Conservation (phyloP, 2,888 invertebrate genomes). For the Dermolepida albohirtum region DNA sequence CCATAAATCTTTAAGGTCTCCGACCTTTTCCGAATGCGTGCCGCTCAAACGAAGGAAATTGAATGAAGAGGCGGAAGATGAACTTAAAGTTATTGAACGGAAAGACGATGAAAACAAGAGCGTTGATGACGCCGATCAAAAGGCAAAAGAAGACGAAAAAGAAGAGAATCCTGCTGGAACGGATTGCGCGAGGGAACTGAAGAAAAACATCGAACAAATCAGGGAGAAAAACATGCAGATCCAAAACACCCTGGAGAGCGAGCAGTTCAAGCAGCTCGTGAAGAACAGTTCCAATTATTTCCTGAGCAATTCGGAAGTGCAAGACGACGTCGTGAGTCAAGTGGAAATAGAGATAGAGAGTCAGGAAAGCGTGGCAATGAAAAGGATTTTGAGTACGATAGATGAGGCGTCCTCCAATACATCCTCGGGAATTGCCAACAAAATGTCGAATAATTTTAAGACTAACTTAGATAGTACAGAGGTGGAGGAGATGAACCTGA, state of each 20-base stretch:
- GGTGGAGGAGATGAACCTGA: conserved; percentile 8
- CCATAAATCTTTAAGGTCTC: conserved; percentile 22
- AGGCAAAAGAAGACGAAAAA: background rate
- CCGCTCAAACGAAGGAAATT: conserved; percentile 53
- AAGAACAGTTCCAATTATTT: conserved; percentile 12
- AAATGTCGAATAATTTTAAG: background rate
- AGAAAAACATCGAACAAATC: conserved; percentile 28
- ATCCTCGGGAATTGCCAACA: conserved; percentile 25
- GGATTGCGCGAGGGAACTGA: conserved; percentile 1
- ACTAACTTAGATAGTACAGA: background rate
- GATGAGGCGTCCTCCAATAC: conserved; percentile 36
- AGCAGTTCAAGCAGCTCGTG: conserved; percentile 12
- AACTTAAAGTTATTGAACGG: background rate
- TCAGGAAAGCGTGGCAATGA: conserved; percentile 20
- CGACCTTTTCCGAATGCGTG: conserved; percentile 35
- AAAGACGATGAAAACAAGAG: background rate
- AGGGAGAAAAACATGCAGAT: conserved; percentile 11
- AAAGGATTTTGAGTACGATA: conserved; percentile 39
- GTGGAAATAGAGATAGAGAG: background rate
- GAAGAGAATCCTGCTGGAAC: conserved; percentile 1
- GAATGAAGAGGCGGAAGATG: conserved; percentile 11
- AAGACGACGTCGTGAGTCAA: conserved; percentile 9
- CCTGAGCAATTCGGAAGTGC: background rate
- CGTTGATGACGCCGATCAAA: background rate
- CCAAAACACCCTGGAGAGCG: background rate